These are phyloP conservation scores for Syndactyla subalaris DNA, from an alignment of 2,797 vertebrate species.

Conservation along the genomic window DNA sequence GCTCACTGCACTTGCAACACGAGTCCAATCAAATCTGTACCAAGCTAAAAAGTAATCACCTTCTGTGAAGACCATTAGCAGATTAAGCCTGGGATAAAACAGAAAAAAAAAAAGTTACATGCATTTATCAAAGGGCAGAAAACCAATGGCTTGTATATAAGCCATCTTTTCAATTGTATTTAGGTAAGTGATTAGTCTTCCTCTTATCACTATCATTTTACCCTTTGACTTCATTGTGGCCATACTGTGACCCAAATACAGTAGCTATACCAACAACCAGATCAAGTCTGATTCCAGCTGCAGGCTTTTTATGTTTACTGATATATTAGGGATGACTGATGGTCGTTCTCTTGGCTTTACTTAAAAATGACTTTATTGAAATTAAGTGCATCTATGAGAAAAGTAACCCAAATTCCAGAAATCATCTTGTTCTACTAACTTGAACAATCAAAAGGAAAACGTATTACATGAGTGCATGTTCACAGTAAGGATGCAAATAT, in stretches of 20 bases:
- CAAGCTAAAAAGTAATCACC: conserved; percentile 67
- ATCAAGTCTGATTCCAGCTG: conserved; percentile 16
- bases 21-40: conserved; percentile 61
- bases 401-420: not conserved
- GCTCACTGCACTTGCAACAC: not conserved
- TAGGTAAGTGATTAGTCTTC: conserved; percentile 65
- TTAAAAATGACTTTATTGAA: not conserved
- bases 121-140: conserved; percentile 60
- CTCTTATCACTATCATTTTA: conserved; percentile 56
- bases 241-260: conserved; percentile 66
- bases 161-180: conserved; percentile 57
- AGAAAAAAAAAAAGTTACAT: conserved; percentile 55
- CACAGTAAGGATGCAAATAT: not conserved
- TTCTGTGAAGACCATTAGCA: conserved; percentile 71
- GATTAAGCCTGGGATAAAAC: conserved; percentile 68
- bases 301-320: not conserved
- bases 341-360: not conserved
- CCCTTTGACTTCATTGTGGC: conserved; percentile 33
- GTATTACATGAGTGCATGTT: not conserved
- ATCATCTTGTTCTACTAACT: not conserved
- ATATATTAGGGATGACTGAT: not conserved
- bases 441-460: not conserved
- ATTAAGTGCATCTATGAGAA: not conserved
- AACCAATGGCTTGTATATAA: conserved; percentile 55
- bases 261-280: conserved; percentile 30